Evolutionary conservation across 2,113 vertebrate species (phyloP), one percentile per base, ranked within the genome.

Genomic region (Narcine bancroftii): DNA sequence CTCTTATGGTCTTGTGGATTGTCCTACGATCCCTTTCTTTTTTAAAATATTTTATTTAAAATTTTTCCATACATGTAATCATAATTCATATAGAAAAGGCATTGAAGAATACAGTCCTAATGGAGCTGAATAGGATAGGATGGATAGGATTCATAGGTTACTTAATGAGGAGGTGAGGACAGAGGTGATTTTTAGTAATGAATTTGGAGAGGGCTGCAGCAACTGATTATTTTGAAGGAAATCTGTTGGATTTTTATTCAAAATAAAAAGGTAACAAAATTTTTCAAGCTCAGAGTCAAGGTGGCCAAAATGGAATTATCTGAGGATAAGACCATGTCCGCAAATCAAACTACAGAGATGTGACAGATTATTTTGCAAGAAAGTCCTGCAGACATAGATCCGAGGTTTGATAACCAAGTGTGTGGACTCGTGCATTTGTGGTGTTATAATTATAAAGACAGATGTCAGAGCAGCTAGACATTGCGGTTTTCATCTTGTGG

Each of bases 371-470:
- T n/a, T 47, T 19, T 91, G 15, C 53, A 10, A 69, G 36, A 15
- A 42, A 47, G 89, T 71, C 89, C 89, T 91, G 89, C 24, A 69
- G 89, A 42, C 36, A 91, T 39, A 91, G 65, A 39, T 69, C 63
- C 71, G 26, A 33, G 45, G 21, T 69, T 91, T 91, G 87, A 91
- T 91, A 91, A 69, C 63, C 63, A 69, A 91, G 42, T 45, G 3
- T 91, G 26, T 69, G 24, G 21, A 91, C 89, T 69, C 39, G 47
- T 91, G 39, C 3, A 69, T 33, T n/a, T 91, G 60, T 69, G 89
- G 45, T 29, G 42, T 45, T 66, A 69, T 6, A 71, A 91, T 69
- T 91, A 91, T 91, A 39, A 69, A 91, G 63, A 91, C 63, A 91
- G 89, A 63, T 91, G 65, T 91, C 89, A 91, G 39, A 91, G 13